Conservation (phyloP, 2,797 vertebrate genomes). For the Poecilia gillii region DNA sequence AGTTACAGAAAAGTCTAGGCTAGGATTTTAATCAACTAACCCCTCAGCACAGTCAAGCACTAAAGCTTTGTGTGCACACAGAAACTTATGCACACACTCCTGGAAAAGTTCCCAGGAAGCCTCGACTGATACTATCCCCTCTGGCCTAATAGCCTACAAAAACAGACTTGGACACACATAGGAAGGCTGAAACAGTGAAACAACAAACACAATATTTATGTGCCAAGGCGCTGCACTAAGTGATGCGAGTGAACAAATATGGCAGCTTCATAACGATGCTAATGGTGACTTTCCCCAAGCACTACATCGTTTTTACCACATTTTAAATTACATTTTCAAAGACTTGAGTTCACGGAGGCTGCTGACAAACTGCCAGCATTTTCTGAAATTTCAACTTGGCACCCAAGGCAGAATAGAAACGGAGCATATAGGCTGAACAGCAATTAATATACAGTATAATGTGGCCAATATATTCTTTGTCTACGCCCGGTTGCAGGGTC, state of each 20-base stretch:
- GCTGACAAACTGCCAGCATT: constrained; percentile 14
- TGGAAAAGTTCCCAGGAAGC: constrained; percentile 61
- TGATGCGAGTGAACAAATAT: constrained; percentile 44
- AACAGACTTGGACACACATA: constrained; percentile 33
- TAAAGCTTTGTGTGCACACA: constrained; percentile 16
- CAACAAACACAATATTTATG: constrained; percentile 44
- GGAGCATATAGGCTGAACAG: background rate
- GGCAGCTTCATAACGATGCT: constrained; percentile 34
- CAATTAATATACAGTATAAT: background rate
- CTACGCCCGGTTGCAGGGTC: background rate
- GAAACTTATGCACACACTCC: constrained; percentile 18
- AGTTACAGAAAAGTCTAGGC: constrained; percentile 10
- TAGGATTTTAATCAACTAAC: constrained; percentile 45
- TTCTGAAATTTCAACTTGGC: constrained; percentile 16
- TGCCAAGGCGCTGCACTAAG: constrained; percentile 25
- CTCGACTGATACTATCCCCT: constrained; percentile 48
- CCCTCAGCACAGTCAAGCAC: constrained; percentile 18
- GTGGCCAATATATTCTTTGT: background rate
- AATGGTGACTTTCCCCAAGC: constrained; percentile 34
- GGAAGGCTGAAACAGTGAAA: constrained; percentile 16
- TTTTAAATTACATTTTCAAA: constrained; percentile 26
- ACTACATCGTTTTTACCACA: constrained; percentile 21
- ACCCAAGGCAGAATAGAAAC: background rate
- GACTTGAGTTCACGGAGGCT: constrained; percentile 30
- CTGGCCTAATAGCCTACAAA: constrained; percentile 55